A percentile compares a stretch with the other conserved stretches of the same genome.
phyloP scores from a whole-genome alignment of 1,140 invertebrate species.

The Lordiphosa collinella region DNA sequence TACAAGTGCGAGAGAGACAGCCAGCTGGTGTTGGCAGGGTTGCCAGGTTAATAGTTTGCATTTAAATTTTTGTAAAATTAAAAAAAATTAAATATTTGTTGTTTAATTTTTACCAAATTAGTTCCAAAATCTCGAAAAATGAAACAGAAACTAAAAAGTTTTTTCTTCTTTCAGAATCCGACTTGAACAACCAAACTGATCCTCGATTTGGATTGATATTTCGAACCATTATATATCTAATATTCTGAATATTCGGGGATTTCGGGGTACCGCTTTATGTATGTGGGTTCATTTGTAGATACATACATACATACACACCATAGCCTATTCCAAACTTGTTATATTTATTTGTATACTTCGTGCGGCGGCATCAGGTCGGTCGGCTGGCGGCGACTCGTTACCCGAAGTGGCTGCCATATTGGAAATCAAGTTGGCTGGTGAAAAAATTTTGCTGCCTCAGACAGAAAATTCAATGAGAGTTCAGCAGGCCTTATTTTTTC shows the following conservation, averaged over 20 bases:
- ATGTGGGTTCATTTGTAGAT: not conserved
- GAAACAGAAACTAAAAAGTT: not conserved
- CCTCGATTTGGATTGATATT: too few species aligned
- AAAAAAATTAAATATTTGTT: too few species aligned
- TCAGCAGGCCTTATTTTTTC: too few species aligned
- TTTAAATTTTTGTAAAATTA: too few species aligned
- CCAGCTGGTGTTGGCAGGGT: slow-evolving; percentile 19
- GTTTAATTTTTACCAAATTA: too few species aligned
- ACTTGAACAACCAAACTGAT: too few species aligned
- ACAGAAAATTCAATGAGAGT: slow-evolving; percentile 1
- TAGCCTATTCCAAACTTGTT: slow-evolving; percentile 13
- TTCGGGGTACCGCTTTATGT: too few species aligned
- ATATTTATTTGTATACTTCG: slow-evolving; percentile 34
- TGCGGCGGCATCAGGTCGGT: not conserved
- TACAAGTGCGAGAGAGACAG: slow-evolving; percentile 30
- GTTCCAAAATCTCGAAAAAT: not conserved
- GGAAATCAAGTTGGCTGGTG: slow-evolving; percentile 37
- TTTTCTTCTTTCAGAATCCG: too few species aligned
- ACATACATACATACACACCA: not conserved
- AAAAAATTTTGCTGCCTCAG: slow-evolving; percentile 27
- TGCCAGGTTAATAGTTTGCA: slow-evolving; percentile 11
- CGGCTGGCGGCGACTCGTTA: slow-evolving; percentile 1
- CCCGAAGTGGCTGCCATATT: slow-evolving; percentile 59
- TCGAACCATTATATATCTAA: not conserved
- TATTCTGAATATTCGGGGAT: not conserved